Base-by-base conservation (phyloP, 2,797 vertebrate genomes). In the Gymnoscopelus braueri region DNA sequence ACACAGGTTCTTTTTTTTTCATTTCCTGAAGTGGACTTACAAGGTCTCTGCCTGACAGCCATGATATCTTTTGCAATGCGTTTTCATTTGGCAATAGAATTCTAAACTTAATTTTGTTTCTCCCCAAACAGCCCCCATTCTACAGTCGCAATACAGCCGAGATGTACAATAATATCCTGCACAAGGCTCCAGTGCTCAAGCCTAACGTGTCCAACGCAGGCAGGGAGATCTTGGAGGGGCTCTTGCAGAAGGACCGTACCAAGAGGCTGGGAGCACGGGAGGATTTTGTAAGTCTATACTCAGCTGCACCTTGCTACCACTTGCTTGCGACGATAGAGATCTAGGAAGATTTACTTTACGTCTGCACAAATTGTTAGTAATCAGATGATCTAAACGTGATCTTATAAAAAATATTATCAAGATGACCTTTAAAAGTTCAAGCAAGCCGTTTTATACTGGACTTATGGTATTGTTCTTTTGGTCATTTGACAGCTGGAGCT, bases 91-190 rank as follows among this genome's bases (percentile, higher is more conserved):
- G 10, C 19, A 13, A 19, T 0, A 1, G 14, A 11, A 10, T 60
- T 44, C 3, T 47, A 10, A 72, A 63, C 23, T 53, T 0, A 9
- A 50, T 10, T 61, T 44, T 6, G 11, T 3, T 35, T 73, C 10
- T 23, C 7, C 59, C 15, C 44, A 44, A 32, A 4, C 63, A 95
- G 94, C 94, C 94, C 0, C 94, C 94, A 0, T 95, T 95, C 84
- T 95, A 95, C 86, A 95, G 94, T 59, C 92, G 93, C 52, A 94
- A 95, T 91, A 95, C 93, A 0, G 92, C 94, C 0, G 94, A 95
- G 89, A 95, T 95, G 94, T 95, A 95, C 91, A 92, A 91, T 87
- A 94, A 94, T 89, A 95, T 95, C 81, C 89, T 95, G 75, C 85
- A 94, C 87, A 93, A 93, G 78, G 52, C 90, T 19, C 91, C 93